Evolutionary conservation across 2,888 invertebrate genomes (phyloP).

Genomic region (Myopa testacea): DNA sequence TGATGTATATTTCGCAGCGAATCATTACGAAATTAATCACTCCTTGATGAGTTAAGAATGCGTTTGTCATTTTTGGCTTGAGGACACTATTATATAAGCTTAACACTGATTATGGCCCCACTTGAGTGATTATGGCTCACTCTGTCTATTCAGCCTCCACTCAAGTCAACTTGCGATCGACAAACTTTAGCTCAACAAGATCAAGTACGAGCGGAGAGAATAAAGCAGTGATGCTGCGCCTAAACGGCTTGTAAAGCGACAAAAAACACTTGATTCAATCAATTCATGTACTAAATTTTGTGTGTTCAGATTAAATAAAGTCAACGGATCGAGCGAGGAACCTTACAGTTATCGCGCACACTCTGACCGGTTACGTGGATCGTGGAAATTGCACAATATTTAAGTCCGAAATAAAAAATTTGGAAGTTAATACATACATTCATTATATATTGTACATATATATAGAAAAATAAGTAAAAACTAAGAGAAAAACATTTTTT

Average conservation of each 20-base stretch:
- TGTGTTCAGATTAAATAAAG: constrained; percentile 36
- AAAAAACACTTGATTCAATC: constrained; percentile 36
- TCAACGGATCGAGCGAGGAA: not conserved
- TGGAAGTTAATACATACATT: not conserved
- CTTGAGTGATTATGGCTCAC: too few relatives aligned
- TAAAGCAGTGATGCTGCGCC: not conserved
- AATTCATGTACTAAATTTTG: not conserved
- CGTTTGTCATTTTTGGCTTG: too few relatives aligned
- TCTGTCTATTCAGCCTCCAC: too few relatives aligned
- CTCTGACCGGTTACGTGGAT: too few relatives aligned
- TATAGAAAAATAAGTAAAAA: not conserved
- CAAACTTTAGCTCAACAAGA: not conserved
- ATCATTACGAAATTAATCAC: too few relatives aligned
- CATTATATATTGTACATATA: not conserved
- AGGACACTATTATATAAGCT: too few relatives aligned
- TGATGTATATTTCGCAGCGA: too few relatives aligned
- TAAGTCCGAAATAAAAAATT: not conserved
- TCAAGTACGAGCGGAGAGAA: not conserved
- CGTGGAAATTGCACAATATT: constrained; percentile 7
- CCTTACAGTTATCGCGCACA: constrained; percentile 36
- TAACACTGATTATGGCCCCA: too few relatives aligned
- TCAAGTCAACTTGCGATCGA: too few relatives aligned
- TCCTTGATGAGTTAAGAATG: too few relatives aligned
- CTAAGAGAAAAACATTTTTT: too few relatives aligned
- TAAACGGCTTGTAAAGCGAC: not conserved